A percentile compares a stretch with the other conserved stretches of the same genome.
Conservation (phyloP, 2,888 invertebrate genomes). For the Napeogenes inachia region DNA sequence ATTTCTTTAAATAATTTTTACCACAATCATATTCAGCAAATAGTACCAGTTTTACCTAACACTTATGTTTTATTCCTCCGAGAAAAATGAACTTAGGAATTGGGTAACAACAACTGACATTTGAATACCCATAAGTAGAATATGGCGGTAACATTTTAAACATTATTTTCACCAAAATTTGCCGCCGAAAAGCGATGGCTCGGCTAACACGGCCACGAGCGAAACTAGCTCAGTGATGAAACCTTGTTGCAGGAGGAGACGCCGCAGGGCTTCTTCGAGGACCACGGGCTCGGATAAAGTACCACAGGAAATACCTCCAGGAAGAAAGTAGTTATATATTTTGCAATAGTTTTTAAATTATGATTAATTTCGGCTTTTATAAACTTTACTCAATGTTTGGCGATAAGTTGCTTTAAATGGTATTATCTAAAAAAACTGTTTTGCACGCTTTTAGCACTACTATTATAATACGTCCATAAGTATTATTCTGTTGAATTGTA, state of each 20-base stretch:
- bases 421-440: too few species aligned
- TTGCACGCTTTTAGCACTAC: too few species aligned
- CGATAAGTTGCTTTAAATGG: too few species aligned
- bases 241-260: conserved; percentile 97
- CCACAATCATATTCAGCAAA: too few species aligned
- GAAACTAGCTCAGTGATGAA: conserved; percentile 71
- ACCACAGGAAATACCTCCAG: neutral
- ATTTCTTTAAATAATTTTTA: too few species aligned
- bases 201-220: conserved; percentile 74
- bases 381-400: too few species aligned
- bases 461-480: too few species aligned
- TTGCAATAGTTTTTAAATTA: conserved; percentile 3
- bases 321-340: neutral
- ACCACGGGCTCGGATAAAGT: conserved; percentile 95
- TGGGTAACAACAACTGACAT: too few species aligned
- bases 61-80: too few species aligned
- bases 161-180: conserved; percentile 6
- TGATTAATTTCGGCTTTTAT: conserved; percentile 2
- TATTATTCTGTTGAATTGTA: too few species aligned
- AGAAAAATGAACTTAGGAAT: too few species aligned
- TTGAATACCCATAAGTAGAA: neutral
- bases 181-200: conserved; percentile 55
- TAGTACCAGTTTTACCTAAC: too few species aligned
- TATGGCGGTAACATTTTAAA: neutral
- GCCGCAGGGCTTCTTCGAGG: conserved; percentile 99